A percentile compares a stretch with the other conserved stretches of the same genome.
These are phyloP conservation scores for Pangasianodon gigas DNA, from an alignment of 2,113 vertebrate genomes.

Conservation along the genomic window DNA sequence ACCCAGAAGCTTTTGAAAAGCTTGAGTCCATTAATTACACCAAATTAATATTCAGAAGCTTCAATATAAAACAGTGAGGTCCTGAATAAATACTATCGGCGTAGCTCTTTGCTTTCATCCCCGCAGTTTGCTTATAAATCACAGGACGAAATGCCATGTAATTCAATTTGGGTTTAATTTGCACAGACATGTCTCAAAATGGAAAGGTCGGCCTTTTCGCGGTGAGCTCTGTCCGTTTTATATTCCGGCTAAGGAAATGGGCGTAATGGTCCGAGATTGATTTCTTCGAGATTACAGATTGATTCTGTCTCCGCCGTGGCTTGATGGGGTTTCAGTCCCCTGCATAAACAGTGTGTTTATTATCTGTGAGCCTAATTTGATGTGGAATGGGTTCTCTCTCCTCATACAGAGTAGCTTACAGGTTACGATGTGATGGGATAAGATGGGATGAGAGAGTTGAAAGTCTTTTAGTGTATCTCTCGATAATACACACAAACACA, in stretches of 20 bases:
- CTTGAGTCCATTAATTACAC: not conserved
- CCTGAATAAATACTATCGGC: conserved; percentile 32
- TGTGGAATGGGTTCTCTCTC: conserved; percentile 39
- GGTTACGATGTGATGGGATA: conserved; percentile 4
- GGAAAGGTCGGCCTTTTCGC: conserved; percentile 53
- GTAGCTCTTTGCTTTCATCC: conserved; percentile 11
- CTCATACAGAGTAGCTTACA: conserved; percentile 40
- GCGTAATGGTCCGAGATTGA: conserved; percentile 54
- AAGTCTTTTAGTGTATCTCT: not conserved
- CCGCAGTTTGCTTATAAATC: conserved; percentile 27
- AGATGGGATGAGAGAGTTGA: not conserved
- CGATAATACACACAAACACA: no score
- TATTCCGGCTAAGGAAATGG: conserved; percentile 53
- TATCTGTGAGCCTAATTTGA: conserved; percentile 38
- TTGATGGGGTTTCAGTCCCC: conserved; percentile 26
- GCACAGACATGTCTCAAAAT: conserved; percentile 38
- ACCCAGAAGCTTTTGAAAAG: not conserved
- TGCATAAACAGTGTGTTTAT: conserved; percentile 23
- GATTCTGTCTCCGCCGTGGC: conserved; percentile 23
- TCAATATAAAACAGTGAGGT: conserved; percentile 40
- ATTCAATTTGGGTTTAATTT: conserved; percentile 51
- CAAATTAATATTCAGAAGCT: conserved; percentile 24
- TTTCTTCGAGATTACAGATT: conserved; percentile 48
- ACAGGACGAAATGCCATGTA: conserved; percentile 34
- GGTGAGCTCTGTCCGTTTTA: conserved; percentile 29